Evolutionary conservation across 2,797 vertebrate species (phyloP).

Genomic region (Gymnocypris eckloni): DNA sequence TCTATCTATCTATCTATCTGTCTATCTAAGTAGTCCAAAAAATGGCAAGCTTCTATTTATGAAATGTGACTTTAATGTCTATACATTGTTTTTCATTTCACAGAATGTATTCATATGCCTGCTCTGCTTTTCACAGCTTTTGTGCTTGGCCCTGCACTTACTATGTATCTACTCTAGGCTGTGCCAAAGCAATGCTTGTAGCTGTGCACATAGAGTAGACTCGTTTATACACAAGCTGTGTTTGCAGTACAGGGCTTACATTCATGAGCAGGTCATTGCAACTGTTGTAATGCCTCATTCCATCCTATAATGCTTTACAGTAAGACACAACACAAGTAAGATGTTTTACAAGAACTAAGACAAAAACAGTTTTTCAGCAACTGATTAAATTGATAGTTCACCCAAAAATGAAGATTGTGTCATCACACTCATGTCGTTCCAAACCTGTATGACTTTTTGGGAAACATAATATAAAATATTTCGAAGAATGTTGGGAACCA

Average conservation of each 20-base stretch:
- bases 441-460: not conserved
- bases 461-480: no score
- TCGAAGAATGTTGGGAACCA: not conserved
- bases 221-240: not conserved
- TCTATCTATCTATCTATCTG: no score
- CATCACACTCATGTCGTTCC: not conserved
- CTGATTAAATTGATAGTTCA: not conserved
- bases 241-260: not conserved
- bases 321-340: not conserved
- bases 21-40: no score
- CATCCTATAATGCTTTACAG: not conserved
- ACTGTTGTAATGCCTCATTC: not conserved
- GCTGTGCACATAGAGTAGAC: not conserved
- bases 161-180: not conserved
- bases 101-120: not conserved
- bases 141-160: conserved; percentile 9
- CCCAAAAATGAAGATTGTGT: not conserved
- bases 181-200: not conserved
- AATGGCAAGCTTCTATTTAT: not conserved
- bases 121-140: conserved; percentile 14
- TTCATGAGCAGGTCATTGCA: not conserved
- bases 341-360: not conserved
- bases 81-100: not conserved
- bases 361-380: not conserved
- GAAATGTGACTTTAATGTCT: not conserved